Evolutionary conservation across 2,888 invertebrate genomes (phyloP).

Genomic region (Drosophila barbarae): DNA sequence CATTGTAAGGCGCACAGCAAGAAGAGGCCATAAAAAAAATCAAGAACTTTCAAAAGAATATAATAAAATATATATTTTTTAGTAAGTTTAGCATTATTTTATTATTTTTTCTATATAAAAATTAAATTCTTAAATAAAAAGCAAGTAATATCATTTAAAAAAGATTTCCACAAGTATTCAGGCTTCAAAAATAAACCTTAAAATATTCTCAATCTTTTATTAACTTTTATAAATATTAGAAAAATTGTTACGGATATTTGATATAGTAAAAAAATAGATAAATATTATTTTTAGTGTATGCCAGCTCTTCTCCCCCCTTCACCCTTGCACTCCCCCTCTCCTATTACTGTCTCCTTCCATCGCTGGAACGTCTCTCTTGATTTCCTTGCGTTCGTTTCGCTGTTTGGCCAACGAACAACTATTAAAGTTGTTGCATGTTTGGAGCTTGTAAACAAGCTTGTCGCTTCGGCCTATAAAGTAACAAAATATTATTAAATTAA

Average conservation of each 20-base stretch:
- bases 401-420: constrained; percentile 33
- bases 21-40: background rate
- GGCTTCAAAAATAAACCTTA: too few relatives aligned
- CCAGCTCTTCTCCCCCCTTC: background rate
- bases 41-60: too few relatives aligned
- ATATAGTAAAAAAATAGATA: background rate
- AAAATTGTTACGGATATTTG: background rate
- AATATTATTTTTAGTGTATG: background rate
- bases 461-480: constrained; percentile 69
- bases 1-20: constrained; percentile 41
- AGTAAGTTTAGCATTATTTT: too few relatives aligned
- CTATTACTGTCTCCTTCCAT: constrained; percentile 33
- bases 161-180: too few relatives aligned
- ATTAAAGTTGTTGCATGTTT: constrained; percentile 75
- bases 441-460: constrained; percentile 73
- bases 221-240: too few relatives aligned
- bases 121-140: too few relatives aligned
- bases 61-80: too few relatives aligned
- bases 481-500: constrained; percentile 73
- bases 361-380: constrained; percentile 24
- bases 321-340: background rate
- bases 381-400: constrained; percentile 35
- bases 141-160: too few relatives aligned
- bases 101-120: too few relatives aligned
- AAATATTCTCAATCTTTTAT: too few relatives aligned